Evolutionary conservation across 2,888 invertebrate genomes (phyloP), one percentile per base, ranked within the genome.

Genomic region (Zaprionus bogoriensis): DNA sequence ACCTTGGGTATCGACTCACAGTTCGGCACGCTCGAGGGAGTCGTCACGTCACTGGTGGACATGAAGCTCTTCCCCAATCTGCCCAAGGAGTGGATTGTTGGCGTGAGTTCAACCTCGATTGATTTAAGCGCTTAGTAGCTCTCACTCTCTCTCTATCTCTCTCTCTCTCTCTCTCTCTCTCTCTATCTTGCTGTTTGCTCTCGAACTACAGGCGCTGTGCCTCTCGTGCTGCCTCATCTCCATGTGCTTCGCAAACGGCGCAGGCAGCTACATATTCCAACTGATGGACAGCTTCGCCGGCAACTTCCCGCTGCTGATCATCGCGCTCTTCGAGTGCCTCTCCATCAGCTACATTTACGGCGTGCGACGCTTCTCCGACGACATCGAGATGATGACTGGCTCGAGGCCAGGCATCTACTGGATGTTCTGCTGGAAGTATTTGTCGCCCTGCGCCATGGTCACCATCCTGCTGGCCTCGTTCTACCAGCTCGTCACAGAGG

Each of bases 1-100:
- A 98, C 98, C 0, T 92, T 99, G 59, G 99, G 99, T 4, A 97
- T 99, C 67, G 99, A 98, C 90, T 98, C 98, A 0, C 98, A 98
- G 89, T 98, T 99, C 88, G 98, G 98, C 0, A 98, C 98, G 0
- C 91, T 99, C 17, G 98, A 99, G 90, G 98, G 98, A 3, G 98
- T 98, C 12, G 96, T 98, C 52, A 98, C 98, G 0, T 98, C 98
- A 1, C 94, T 99, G 62, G 97, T 98, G 39, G 99, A 99, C 88
- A 95, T 98, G 95, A 98, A 98, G 88, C 91, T 98, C 10, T 97
- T 98, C 88, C 98, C 98, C 0, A 97, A 97, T 89, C 91, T 98
- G 58, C 93, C 97, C 59, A 98, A 98, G 91, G 97, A 98, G 91
- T 94, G 95, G 70, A 92, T 97, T 7, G 96, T 97, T 2, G 97